phyloP scores from a whole-genome alignment of 2,888 invertebrate genomes.

The Patella pellucida region DNA sequence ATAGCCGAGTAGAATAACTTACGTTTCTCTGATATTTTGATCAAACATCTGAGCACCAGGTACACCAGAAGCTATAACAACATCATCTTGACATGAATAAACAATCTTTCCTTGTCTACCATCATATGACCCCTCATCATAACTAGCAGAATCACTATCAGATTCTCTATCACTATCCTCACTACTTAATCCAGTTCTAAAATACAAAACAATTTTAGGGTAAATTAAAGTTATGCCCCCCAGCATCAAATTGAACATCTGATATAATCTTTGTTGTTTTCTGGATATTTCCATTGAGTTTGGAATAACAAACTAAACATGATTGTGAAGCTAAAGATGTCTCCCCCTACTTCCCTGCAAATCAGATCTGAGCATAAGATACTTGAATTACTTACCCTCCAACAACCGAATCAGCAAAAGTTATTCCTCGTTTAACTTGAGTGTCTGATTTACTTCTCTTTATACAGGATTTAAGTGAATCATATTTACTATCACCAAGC shows the following conservation, averaged over 20 bases:
- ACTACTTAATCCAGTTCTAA: slow-evolving; percentile 1
- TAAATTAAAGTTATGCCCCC: no score
- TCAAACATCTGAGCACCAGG: slow-evolving; percentile 68
- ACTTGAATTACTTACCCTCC: slow-evolving; percentile 59
- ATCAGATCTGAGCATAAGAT: background rate
- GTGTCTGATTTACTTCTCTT: slow-evolving; percentile 53
- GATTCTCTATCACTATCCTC: slow-evolving; percentile 36
- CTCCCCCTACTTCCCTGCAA: background rate
- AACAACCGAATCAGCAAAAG: slow-evolving; percentile 64
- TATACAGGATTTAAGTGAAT: slow-evolving; percentile 62
- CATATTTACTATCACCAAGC: background rate
- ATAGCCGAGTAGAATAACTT: slow-evolving; percentile 36
- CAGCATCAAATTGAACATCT: no score
- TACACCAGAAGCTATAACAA: slow-evolving; percentile 63
- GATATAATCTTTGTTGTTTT: no score
- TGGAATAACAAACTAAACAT: no score
- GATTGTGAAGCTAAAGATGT: no score
- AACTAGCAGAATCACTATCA: slow-evolving; percentile 61
- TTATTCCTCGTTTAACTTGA: slow-evolving; percentile 61
- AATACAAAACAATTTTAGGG: background rate
- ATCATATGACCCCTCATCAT: slow-evolving; percentile 73
- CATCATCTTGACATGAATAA: slow-evolving; percentile 69
- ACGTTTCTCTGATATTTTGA: slow-evolving; percentile 70
- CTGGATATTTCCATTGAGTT: no score
- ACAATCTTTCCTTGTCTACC: slow-evolving; percentile 69